Evolutionary conservation across 1,140 invertebrate species (phyloP), one percentile per base, ranked within the genome.

Genomic region (Ostrea edulis): DNA sequence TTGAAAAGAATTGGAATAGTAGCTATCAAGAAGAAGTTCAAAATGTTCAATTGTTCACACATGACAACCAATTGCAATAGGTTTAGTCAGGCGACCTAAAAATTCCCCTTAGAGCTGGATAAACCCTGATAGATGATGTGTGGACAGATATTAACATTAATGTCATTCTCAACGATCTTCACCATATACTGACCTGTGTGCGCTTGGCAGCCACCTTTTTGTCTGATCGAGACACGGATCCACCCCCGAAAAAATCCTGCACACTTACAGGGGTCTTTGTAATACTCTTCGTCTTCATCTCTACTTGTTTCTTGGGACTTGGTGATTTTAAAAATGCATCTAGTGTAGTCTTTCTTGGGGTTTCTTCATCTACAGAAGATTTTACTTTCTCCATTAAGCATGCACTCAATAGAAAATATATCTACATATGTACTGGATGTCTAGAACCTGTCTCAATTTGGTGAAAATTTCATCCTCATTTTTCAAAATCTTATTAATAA

Each of bases 161-260:
- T 44, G 35, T 44, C 5, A 44, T 44, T 44, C 35, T 44, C 35
- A n/a, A n/a, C n/a, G 1, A 44, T 44, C 35, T 44, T 44, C 35
- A 44, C 5, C 5, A 44, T 44, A 44, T 44, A 88, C 5, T 82
- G 82, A 90, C 90, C 29, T 84, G 12, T 88, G 91, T 92, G 44
- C 90, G 89, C 86, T 92, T 92, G 7, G 82, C 77, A 55, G 83
- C 87, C 0, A 88, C 88, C 86, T 90, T 90, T 82, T 91, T 89
- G 52, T 93, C 91, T 20, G 86, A 89, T 81, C 93, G 88, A 29
- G 92, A 88, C 0, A 93, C 91, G 9, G 88, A 87, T 0, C 87
- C 90, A n/a, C 82, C 82, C 0, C 93, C 93, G 90, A 94, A 94
- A 89, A 94, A 94, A 89, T 93, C 93, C 8, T 86, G 25, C 7